Evolutionary conservation across 2,888 invertebrate species (phyloP).

Genomic region (Labia minor): DNA sequence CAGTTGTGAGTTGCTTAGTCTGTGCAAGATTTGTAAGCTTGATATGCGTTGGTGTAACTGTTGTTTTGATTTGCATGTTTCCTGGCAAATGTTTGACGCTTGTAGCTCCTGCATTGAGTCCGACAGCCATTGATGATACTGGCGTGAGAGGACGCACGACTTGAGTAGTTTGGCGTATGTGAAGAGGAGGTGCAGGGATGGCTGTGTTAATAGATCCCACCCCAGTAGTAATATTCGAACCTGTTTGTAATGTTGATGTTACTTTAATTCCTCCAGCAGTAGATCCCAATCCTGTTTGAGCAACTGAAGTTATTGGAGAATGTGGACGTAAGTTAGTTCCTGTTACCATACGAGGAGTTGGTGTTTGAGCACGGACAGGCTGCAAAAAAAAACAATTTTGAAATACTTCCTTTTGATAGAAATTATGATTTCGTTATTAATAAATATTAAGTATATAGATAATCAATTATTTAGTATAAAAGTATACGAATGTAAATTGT

Average conservation of each 20-base stretch:
- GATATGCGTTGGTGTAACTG: constrained; percentile 14
- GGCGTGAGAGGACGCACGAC: constrained; percentile 19
- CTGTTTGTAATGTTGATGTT: constrained; percentile 16
- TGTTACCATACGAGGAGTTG: constrained; percentile 25
- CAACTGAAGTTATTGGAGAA: constrained; percentile 21
- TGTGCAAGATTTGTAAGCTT: constrained; percentile 18
- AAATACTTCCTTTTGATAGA: constrained; percentile 19
- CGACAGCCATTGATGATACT: constrained; percentile 8
- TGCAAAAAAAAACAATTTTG: constrained; percentile 25
- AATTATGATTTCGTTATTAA: constrained; percentile 31
- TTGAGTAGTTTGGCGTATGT: constrained; percentile 24
- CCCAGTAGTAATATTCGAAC: constrained; percentile 13
- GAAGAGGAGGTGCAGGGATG: constrained; percentile 23
- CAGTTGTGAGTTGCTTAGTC: constrained; percentile 18
- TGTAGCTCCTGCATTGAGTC: constrained; percentile 15
- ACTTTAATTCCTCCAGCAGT: background rate
- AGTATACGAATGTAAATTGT: no score
- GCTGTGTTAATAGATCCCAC: constrained; percentile 20
- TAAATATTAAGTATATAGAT: constrained; percentile 34
- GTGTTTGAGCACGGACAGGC: constrained; percentile 26
- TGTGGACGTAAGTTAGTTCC: constrained; percentile 25
- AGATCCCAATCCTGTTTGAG: background rate
- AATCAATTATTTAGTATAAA: no score
- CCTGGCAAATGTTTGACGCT: constrained; percentile 16
- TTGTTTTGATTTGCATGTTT: constrained; percentile 21